Conservation (phyloP, 2,888 invertebrate genomes). For the Cantharis nigra region DNA sequence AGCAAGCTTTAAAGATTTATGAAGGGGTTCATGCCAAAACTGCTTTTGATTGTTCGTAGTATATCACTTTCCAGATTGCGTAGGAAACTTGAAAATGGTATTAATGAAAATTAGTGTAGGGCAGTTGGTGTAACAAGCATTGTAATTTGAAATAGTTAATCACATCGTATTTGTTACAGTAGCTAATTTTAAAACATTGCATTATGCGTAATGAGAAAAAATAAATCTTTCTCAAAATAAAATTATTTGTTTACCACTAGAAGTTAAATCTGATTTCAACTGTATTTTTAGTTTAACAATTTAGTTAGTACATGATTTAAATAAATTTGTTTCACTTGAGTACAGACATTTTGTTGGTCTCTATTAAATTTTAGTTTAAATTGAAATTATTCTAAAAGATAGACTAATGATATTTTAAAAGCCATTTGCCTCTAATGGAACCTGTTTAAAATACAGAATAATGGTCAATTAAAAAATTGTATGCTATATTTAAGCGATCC, state of each 20-base stretch:
- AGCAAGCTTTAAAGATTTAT: constrained; percentile 13
- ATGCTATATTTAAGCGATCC: neutral
- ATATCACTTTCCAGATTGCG: constrained; percentile 16
- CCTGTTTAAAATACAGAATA: constrained; percentile 34
- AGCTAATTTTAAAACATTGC: neutral
- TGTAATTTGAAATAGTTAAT: constrained; percentile 21
- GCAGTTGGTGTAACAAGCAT: constrained; percentile 9
- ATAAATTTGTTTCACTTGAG: neutral
- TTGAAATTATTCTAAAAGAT: constrained; percentile 32
- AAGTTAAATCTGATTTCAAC: neutral
- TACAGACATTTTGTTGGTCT: neutral
- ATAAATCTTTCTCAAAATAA: neutral
- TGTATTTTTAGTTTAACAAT: neutral
- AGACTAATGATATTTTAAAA: constrained; percentile 37
- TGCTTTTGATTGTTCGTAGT: constrained; percentile 18
- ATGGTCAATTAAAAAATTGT: constrained; percentile 16
- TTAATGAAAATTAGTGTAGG: constrained; percentile 14
- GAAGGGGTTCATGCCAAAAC: constrained; percentile 13
- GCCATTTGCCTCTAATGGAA: constrained; percentile 31
- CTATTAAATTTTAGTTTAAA: constrained; percentile 33
- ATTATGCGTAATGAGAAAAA: neutral
- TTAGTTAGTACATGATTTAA: neutral
- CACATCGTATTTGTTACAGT: constrained; percentile 11
- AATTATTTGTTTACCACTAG: neutral
- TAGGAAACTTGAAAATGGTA: constrained; percentile 11